These are phyloP conservation scores for Limnephilus auricula DNA, from an alignment of 2,888 invertebrate species.

Conservation along the genomic window DNA sequence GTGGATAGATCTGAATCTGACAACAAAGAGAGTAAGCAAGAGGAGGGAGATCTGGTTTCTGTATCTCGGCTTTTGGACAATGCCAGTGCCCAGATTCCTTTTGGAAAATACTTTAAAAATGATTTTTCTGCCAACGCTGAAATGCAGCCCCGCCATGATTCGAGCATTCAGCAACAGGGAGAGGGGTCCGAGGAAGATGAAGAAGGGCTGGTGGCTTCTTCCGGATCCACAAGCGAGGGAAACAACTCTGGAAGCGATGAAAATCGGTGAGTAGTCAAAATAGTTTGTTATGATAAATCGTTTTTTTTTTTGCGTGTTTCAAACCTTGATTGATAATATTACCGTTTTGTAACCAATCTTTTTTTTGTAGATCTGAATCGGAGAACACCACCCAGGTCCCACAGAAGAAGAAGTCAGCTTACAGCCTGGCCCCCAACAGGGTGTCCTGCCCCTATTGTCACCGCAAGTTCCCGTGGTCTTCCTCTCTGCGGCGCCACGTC, in stretches of 20 bases:
- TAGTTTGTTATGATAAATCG: not conserved
- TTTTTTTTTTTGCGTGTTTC: not conserved
- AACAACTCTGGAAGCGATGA: constrained; percentile 91
- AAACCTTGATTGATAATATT: not conserved
- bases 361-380: constrained; percentile 81
- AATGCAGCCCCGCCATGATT: constrained; percentile 67
- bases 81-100: constrained; percentile 81
- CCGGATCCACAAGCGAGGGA: constrained; percentile 87
- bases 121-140: constrained; percentile 67
- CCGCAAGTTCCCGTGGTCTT: constrained; percentile 97
- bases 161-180: constrained; percentile 68
- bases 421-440: constrained; percentile 95
- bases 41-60: constrained; percentile 84
- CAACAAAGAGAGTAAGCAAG: constrained; percentile 63
- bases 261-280: constrained; percentile 79
- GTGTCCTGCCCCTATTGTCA: constrained; percentile 96
- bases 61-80: constrained; percentile 87
- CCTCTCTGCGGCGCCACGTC: constrained; percentile 95
- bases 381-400: constrained; percentile 77
- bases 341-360: constrained; percentile 2
- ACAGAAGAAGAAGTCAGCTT: constrained; percentile 94
- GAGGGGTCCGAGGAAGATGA: constrained; percentile 80
- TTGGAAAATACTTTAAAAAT: constrained; percentile 81
- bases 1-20: constrained; percentile 20
- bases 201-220: constrained; percentile 88